phyloP scores from a whole-genome alignment of 1,140 invertebrate species.

The Physella acuta region DNA sequence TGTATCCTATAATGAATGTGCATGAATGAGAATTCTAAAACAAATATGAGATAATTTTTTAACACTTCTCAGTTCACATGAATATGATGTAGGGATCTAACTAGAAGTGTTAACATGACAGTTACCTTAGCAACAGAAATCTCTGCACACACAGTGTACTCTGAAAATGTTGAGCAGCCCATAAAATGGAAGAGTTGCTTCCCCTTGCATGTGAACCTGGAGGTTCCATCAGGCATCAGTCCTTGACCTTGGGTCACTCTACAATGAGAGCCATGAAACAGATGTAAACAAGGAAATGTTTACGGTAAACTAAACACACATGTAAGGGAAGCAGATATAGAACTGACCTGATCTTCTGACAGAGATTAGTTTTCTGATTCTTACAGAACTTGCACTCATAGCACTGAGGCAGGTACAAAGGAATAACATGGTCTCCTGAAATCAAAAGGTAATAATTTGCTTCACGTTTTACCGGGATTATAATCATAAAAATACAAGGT shows the following conservation, averaged over 20 bases:
- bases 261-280: too few species aligned
- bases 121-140: conserved; percentile 66
- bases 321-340: too few species aligned
- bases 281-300: too few species aligned
- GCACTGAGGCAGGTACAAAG: conserved; percentile 95
- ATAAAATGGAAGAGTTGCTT: conserved; percentile 92
- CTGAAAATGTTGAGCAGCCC: conserved; percentile 95
- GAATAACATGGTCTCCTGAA: conserved; percentile 92
- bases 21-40: too few species aligned
- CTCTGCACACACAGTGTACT: conserved; percentile 97
- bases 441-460: too few species aligned
- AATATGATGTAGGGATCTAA: too few species aligned
- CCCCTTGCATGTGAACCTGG: conserved; percentile 85
- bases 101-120: too few species aligned
- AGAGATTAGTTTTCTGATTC: conserved; percentile 94
- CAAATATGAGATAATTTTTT: too few species aligned
- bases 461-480: too few species aligned
- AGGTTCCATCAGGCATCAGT: conserved; percentile 94
- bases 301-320: neutral
- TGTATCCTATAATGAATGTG: too few species aligned
- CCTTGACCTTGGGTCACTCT: conserved; percentile 71
- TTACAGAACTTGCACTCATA: conserved; percentile 94
- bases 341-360: conserved; percentile 88
- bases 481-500: too few species aligned
- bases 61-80: too few species aligned